Percentiles rank a stretch among this genome's conserved stretches.
phyloP scores from a whole-genome alignment of 2,113 vertebrate genomes.

The Ranitomeya imitator region DNA sequence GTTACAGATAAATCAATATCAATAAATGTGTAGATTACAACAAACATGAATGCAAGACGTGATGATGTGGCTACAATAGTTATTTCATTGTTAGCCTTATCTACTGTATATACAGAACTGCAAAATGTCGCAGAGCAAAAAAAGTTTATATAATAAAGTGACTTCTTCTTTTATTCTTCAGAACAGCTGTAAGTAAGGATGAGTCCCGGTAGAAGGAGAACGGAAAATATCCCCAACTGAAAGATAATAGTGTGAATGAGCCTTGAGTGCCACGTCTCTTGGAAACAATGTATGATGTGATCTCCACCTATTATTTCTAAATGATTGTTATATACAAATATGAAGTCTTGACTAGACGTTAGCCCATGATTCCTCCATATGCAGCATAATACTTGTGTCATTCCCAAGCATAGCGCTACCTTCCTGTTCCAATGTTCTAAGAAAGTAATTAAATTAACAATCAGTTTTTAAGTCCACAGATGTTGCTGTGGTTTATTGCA shows the following conservation, averaged over 20 bases:
- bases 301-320: not conserved
- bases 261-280: not conserved
- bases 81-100: no score
- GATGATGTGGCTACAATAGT: no score
- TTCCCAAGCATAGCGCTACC: not conserved
- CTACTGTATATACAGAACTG: no score
- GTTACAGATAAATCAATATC: no score
- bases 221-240: not conserved
- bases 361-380: not conserved
- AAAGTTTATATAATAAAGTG: not conserved
- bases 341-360: not conserved
- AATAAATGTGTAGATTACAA: no score
- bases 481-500: conserved; percentile 39
- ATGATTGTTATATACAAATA: not conserved
- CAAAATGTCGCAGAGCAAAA: not conserved
- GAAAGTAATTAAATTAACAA: conserved; percentile 45
- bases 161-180: no score
- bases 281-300: not conserved
- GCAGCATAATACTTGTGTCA: not conserved
- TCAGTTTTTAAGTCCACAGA: conserved; percentile 39
- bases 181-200: not conserved
- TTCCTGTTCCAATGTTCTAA: conserved; percentile 9
- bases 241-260: not conserved
- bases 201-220: not conserved
- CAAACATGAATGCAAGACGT: no score